Evolutionary conservation across 2,113 vertebrate species (phyloP), one percentile per base, ranked within the genome.

Genomic region (Bambusicola thoracicus): DNA sequence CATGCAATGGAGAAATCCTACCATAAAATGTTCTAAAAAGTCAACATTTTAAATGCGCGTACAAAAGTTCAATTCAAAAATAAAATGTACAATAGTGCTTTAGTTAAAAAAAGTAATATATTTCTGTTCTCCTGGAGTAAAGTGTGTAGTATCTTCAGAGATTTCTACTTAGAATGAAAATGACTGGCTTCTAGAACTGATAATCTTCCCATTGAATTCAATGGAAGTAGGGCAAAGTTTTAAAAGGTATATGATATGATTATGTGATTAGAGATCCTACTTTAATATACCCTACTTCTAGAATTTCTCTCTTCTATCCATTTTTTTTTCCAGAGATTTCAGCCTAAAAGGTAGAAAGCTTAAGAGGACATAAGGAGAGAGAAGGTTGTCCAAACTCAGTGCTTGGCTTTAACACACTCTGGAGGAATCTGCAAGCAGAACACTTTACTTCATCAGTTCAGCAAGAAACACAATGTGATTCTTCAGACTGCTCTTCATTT

Each of bases 391-490:
- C 87, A 91, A 91, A 81, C 61, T 63, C 73, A 61, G 0, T 49
- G 81, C 87, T 87, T 89, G 79, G 70, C 92, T 90, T 93, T 81
- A 62, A 27, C 5, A 19, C 44, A 68, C 51, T 41, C 11, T 74
- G 67, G 56, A 82, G 21, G 29, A 93, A 94, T 91, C 48, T 90
- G 86, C 94, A 80, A 92, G 69, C 87, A 65, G 40, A 36, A 95
- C 72, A 85, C 51, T 94, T 82, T 30, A 85, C 86, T 93, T 90
- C 87, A 95, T 80, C 91, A 93, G 49, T 93, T 95, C 89, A 95
- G 84, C 91, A 89, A 93, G 86, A 93, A 92, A 76, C 51, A 90
- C 34, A 56, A 40, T 7, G 58, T 44, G 44, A 85, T 80, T 85
- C 43, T 63, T 72, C 59, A 93, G 81, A 91, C 43, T 91, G 87